Conservation (phyloP, 2,888 invertebrate species). For the Luperina nickerlii region DNA sequence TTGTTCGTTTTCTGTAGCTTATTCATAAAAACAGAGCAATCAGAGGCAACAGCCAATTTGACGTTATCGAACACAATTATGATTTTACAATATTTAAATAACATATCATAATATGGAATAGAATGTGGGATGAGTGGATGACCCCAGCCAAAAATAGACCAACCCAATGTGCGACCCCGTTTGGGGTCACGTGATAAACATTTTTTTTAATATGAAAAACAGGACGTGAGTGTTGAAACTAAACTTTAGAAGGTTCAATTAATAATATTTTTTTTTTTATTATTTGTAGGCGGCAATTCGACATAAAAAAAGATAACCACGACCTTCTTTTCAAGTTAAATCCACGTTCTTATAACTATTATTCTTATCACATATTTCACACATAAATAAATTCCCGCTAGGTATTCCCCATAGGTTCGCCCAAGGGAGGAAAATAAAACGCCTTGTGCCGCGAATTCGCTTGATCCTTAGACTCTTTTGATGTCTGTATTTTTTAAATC, state of each 20-base stretch:
- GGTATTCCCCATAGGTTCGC: background rate
- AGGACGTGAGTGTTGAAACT: background rate
- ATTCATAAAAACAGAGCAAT: too few species aligned
- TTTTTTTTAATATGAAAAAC: background rate
- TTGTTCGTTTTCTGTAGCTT: too few species aligned
- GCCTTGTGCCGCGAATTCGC: background rate
- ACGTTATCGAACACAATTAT: too few species aligned
- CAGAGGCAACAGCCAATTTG: too few species aligned
- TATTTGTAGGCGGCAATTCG: background rate
- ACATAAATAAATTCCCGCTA: constrained; percentile 26
- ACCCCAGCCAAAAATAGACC: background rate
- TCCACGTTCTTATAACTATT: background rate
- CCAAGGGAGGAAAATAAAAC: constrained; percentile 26
- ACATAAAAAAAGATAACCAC: background rate
- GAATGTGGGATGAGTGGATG: background rate
- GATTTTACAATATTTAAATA: too few species aligned
- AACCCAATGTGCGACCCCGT: background rate
- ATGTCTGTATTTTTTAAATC: background rate
- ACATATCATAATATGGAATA: background rate
- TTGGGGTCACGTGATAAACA: background rate
- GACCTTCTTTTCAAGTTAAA: constrained; percentile 12
- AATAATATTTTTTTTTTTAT: background rate
- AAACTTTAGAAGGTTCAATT: background rate
- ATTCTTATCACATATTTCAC: constrained; percentile 28
- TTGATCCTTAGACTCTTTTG: background rate